Evolutionary conservation across 2,797 vertebrate genomes (phyloP).

Genomic region (Graptemys geographica): DNA sequence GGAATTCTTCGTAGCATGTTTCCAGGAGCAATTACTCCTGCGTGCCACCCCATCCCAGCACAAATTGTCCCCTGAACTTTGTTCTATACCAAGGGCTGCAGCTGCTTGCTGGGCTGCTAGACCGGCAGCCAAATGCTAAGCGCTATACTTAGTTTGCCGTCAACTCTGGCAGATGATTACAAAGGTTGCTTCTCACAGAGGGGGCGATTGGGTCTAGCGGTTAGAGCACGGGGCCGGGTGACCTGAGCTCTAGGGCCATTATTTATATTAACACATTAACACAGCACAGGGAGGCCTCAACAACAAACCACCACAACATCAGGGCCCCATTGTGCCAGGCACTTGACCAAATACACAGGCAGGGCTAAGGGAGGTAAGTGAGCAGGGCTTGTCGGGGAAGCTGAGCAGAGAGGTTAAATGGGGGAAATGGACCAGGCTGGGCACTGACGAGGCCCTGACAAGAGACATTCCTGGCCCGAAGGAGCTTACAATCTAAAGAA

Average conservation of each 20-base stretch:
- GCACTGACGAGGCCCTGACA: not conserved
- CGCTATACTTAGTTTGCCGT: not conserved
- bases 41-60: not conserved
- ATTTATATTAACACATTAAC: not conserved
- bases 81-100: not conserved
- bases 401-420: not conserved
- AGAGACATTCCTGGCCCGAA: not conserved
- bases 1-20: not conserved
- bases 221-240: not conserved
- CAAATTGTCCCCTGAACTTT: constrained; percentile 26
- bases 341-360: not conserved
- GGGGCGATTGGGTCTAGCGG: not conserved
- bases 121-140: not conserved
- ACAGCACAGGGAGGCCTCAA: not conserved
- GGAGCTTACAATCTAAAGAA: not conserved
- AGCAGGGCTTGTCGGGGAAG: not conserved
- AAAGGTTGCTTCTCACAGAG: not conserved
- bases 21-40: constrained; percentile 13
- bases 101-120: not conserved
- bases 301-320: not conserved
- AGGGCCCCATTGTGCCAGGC: not conserved
- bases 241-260: not conserved
- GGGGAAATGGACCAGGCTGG: not conserved
- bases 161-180: not conserved
- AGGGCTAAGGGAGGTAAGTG: not conserved